Conservation (phyloP, 1,140 invertebrate species). For the Pseudomyrmex pallidus region DNA sequence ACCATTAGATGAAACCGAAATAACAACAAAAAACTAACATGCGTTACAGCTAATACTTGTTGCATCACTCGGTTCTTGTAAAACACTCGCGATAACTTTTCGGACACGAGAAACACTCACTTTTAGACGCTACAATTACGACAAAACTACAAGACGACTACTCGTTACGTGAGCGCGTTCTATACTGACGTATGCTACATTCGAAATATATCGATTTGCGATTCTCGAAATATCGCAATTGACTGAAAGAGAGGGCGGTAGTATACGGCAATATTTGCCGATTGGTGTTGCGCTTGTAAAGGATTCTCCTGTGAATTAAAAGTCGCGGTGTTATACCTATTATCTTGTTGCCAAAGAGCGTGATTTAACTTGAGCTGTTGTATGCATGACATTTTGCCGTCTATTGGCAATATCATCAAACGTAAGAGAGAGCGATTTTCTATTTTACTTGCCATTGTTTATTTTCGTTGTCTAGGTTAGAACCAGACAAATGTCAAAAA, state of each 20-base stretch:
- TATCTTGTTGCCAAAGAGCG: neutral
- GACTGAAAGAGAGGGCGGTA: neutral
- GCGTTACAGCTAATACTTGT: too few relatives aligned
- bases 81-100: neutral
- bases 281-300: neutral
- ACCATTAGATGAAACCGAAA: too few relatives aligned
- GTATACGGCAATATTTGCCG: neutral
- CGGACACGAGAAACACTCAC: neutral
- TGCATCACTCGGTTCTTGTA: too few relatives aligned
- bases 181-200: neutral
- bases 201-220: constrained; percentile 11
- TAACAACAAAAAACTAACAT: too few relatives aligned
- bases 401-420: constrained; percentile 11
- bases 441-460: neutral
- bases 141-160: neutral
- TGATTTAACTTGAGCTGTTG: neutral
- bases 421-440: neutral
- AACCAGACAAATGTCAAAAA: neutral
- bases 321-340: neutral
- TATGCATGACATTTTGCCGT: constrained; percentile 18
- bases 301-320: neutral
- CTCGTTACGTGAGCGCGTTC: too few relatives aligned
- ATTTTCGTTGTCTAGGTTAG: neutral
- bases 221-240: constrained; percentile 10
- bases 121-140: neutral